Conservation (phyloP, 2,888 invertebrate species). For the Drosophila algonquin region DNA sequence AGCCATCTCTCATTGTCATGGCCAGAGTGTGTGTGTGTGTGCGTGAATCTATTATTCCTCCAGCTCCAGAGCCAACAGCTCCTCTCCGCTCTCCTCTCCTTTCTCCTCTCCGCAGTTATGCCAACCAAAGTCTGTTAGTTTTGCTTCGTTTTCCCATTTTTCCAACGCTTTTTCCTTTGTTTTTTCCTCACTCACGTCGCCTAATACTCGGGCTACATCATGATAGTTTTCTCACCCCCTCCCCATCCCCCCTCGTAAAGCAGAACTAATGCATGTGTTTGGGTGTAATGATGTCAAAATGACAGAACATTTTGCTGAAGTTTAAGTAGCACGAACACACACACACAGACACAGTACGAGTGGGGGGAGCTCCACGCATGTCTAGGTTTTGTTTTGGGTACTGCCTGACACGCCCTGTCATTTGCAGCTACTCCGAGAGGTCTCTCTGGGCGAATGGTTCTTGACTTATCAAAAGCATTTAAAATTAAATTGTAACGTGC, state of each 20-base stretch:
- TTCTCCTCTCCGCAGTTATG: constrained; percentile 27
- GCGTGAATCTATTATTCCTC: constrained; percentile 46
- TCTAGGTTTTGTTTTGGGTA: constrained; percentile 41
- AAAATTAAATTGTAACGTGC: constrained; percentile 22
- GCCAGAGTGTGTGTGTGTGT: constrained; percentile 13
- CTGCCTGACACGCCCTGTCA: constrained; percentile 68
- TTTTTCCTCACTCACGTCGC: constrained; percentile 37
- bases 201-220: constrained; percentile 46
- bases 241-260: constrained; percentile 28
- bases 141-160: constrained; percentile 51
- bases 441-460: background rate
- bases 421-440: constrained; percentile 50
- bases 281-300: constrained; percentile 64
- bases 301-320: constrained; percentile 70
- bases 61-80: constrained; percentile 43
- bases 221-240: constrained; percentile 32
- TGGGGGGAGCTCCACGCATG: constrained; percentile 19
- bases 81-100: constrained; percentile 16
- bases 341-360: constrained; percentile 3
- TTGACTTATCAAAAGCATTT: constrained; percentile 20
- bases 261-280: constrained; percentile 34
- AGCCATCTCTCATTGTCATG: constrained; percentile 17
- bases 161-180: constrained; percentile 35
- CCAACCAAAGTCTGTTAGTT: constrained; percentile 26
- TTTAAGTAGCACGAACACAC: constrained; percentile 63